Conservation (phyloP, 2,797 vertebrate species). For the Phrynocephalus forsythii region DNA sequence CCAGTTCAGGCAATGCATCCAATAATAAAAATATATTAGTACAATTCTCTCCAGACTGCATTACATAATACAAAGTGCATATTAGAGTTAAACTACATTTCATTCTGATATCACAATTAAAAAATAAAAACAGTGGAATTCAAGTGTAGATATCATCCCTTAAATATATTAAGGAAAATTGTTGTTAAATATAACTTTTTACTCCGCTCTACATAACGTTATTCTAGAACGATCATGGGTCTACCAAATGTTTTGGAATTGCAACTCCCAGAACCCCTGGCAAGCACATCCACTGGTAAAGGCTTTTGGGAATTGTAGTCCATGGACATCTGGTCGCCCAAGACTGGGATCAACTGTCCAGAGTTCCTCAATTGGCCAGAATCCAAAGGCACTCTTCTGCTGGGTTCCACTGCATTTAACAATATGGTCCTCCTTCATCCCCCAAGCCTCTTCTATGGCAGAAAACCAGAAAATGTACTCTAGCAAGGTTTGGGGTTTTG, state of each 20-base stretch:
- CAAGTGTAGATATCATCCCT: background rate
- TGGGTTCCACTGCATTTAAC: background rate
- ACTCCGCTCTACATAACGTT: background rate
- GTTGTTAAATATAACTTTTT: background rate
- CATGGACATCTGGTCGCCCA: too few species aligned
- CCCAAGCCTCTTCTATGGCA: too few species aligned
- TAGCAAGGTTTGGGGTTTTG: too few species aligned
- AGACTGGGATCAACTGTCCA: too few species aligned
- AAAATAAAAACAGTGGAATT: background rate
- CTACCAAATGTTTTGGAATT: too few species aligned
- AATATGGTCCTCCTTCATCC: too few species aligned
- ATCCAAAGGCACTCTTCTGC: background rate
- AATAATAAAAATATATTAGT: slow-evolving; percentile 10
- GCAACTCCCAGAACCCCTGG: too few species aligned
- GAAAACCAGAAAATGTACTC: too few species aligned
- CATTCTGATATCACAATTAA: background rate
- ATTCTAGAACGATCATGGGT: too few species aligned
- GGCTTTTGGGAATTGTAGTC: too few species aligned
- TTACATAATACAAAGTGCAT: background rate
- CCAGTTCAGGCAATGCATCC: background rate
- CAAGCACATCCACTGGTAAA: too few species aligned
- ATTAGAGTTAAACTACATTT: background rate
- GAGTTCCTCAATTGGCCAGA: background rate
- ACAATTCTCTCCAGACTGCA: background rate
- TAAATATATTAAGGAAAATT: background rate